phyloP scores from a whole-genome alignment of 2,113 vertebrate species.

The Reinhardtius hippoglossoides region DNA sequence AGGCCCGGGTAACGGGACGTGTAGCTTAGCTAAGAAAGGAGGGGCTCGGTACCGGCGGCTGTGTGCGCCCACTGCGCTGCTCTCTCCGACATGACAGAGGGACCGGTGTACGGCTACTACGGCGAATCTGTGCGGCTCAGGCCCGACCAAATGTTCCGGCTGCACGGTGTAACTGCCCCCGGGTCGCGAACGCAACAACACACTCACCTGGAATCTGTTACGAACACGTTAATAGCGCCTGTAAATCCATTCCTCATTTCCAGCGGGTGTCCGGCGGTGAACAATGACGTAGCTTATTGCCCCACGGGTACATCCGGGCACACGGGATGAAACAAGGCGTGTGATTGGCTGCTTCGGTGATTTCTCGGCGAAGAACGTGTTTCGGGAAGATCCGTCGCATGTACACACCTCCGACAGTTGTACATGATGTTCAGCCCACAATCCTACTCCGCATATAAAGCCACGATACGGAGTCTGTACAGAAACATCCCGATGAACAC shows the following conservation, averaged over 20 bases:
- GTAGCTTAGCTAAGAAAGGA: conserved; percentile 69
- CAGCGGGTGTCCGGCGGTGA: conserved; percentile 86
- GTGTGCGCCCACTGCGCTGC: conserved; percentile 59
- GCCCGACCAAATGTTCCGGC: not conserved
- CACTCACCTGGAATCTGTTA: conserved; percentile 80
- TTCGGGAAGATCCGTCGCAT: conserved; percentile 64
- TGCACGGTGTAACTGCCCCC: not conserved
- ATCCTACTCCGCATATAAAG: too few relatives aligned
- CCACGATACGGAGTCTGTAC: too few relatives aligned
- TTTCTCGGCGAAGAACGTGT: conserved; percentile 51
- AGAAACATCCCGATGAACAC: too few relatives aligned
- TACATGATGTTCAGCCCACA: conserved; percentile 39
- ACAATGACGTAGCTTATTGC: conserved; percentile 88
- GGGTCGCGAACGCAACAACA: not conserved
- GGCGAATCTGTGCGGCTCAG: not conserved
- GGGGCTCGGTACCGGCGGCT: conserved; percentile 75
- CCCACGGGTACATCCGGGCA: conserved; percentile 86
- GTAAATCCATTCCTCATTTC: conserved; percentile 86
- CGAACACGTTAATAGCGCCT: conserved; percentile 75
- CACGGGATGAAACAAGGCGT: conserved; percentile 61
- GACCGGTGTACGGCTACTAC: conserved; percentile 75
- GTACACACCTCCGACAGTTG: conserved; percentile 60
- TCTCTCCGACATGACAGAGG: conserved; percentile 78
- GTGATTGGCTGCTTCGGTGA: conserved; percentile 56
- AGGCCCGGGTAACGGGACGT: not conserved